Base-by-base conservation (phyloP, 2,113 vertebrate species). In the Neogobius melanostomus region DNA sequence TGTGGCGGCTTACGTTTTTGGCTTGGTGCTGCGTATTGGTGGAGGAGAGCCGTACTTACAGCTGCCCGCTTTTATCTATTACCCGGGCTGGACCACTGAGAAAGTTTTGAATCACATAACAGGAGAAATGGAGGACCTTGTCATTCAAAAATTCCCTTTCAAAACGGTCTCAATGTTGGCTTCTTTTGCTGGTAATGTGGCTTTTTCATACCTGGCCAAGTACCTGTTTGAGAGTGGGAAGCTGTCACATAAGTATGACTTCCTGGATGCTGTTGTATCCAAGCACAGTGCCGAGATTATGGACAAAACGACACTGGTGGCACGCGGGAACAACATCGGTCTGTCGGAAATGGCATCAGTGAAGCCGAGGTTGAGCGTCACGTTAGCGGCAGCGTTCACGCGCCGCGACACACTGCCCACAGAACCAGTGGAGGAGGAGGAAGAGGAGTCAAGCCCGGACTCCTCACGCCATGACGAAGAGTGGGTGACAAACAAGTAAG, bases 181-280 rank as follows among this genome's bases (percentile, higher is more conserved):
- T 16, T 97, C 98, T 9, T 98, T 99, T 73, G 52, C 97, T 50
- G 92, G 92, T 28, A 99, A 99, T 5, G 92, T 98, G 21, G 82
- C 62, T 1, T 76, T 99, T 72, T 99, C 98, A 51, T 93, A 98
- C 83, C 86, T 98, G 84, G 95, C 95, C 59, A 99, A 98, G 87
- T 98, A 98, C 70, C 91, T 99, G 54, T 99, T 99, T 79, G 98
- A 98, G 88, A 98, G 95, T n/a, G 96, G 97, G 74, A 95, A 73
- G 72, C 89, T 99, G 81, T 94, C 95, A 17, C 96, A 97, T 49
- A 98, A 96, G 82, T 92, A 98, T 71, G 98, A 99, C 91, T 93
- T 98, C 59, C 93, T 99, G 21, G 95, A 99, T 76, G 96, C 96
- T 0, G 97, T 99, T 72, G 94, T 99, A 68, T 94, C 96, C 57